Percentiles rank a stretch among this genome's conserved stretches.
phyloP scores from a whole-genome alignment of 2,888 invertebrate species.

The Andrena bucephala region DNA sequence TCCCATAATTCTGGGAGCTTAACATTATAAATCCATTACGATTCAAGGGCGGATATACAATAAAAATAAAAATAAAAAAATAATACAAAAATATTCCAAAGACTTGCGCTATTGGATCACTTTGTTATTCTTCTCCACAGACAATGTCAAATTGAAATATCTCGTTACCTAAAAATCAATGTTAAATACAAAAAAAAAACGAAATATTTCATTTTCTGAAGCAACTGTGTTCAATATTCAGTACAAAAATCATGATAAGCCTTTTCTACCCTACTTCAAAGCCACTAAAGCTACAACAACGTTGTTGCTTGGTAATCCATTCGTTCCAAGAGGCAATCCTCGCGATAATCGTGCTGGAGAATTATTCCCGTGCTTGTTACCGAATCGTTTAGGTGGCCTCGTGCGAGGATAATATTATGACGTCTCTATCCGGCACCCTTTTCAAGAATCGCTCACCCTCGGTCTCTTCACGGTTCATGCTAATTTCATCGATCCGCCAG shows the following conservation, averaged over 20 bases:
- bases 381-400: conserved; percentile 39
- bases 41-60: no score
- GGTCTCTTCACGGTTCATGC: conserved; percentile 58
- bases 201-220: no score
- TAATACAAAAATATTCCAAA: no score
- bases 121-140: no score
- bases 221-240: no score
- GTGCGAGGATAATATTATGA: conserved; percentile 60
- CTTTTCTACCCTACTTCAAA: background rate
- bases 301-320: background rate
- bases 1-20: no score
- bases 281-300: background rate
- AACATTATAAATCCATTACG: no score
- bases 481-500: conserved; percentile 63
- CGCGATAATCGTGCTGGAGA: background rate
- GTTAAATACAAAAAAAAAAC: no score
- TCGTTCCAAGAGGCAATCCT: background rate
- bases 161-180: no score
- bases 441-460: conserved; percentile 43
- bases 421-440: conserved; percentile 61
- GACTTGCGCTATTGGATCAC: no score
- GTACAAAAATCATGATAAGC: background rate
- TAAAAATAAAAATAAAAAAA: no score
- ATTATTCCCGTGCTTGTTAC: conserved; percentile 40
- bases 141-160: no score